Evolutionary conservation across 2,888 invertebrate genomes (phyloP).

Genomic region (Caenorhabditis sp.): DNA sequence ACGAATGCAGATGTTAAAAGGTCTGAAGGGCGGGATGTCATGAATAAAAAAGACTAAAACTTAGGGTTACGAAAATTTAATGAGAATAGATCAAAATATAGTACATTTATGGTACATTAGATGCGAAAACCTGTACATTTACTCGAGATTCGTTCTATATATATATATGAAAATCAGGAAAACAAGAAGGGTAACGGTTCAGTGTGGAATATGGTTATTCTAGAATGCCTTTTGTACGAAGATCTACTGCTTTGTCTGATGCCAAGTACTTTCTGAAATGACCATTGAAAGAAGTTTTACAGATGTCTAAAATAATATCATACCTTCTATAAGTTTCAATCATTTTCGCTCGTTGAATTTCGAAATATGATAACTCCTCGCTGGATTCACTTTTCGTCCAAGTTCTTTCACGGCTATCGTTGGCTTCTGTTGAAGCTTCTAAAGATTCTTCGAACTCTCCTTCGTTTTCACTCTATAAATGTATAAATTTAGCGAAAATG

Average conservation of each 20-base stretch:
- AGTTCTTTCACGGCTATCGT: conserved; percentile 13
- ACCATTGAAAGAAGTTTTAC: neutral
- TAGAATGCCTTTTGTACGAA: conserved; percentile 36
- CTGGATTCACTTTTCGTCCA: conserved; percentile 23
- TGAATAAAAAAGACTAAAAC: too few species aligned
- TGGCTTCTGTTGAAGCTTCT: conserved; percentile 15
- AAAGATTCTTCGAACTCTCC: conserved; percentile 26
- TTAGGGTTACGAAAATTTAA: too few species aligned
- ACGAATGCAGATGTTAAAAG: too few species aligned
- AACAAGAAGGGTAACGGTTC: neutral
- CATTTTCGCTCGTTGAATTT: conserved; percentile 40
- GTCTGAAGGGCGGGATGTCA: too few species aligned
- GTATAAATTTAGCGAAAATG: neutral
- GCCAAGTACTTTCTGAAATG: conserved; percentile 43
- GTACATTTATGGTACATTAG: too few species aligned
- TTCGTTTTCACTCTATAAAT: conserved; percentile 44
- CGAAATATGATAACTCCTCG: conserved; percentile 36
- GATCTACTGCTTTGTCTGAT: conserved; percentile 44
- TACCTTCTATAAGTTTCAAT: conserved; percentile 48
- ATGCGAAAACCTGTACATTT: too few species aligned
- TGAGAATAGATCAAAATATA: too few species aligned
- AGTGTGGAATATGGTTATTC: conserved; percentile 7
- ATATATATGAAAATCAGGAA: conserved; percentile 4
- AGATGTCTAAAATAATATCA: conserved; percentile 4
- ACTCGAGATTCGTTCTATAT: too few species aligned